Conservation (phyloP, 2,888 invertebrate genomes). For the Galeruca laticollis region DNA sequence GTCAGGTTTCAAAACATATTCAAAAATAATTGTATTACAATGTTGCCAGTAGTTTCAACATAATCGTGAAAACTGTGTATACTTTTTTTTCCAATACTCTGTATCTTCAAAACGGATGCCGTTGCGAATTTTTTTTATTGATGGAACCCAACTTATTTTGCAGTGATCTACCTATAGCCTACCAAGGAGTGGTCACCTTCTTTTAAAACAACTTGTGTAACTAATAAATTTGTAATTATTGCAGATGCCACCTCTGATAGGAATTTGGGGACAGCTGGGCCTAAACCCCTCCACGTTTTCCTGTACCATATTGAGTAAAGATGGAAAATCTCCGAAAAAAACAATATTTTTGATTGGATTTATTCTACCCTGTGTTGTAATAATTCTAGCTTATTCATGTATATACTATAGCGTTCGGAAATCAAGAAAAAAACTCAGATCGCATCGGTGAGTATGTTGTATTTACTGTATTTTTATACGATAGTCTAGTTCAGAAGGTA, state of each 20-base stretch:
- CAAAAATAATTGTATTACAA: too few relatives aligned
- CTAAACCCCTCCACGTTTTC: conserved; percentile 85
- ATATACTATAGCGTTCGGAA: conserved; percentile 84
- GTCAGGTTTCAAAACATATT: too few relatives aligned
- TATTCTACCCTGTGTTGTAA: conserved; percentile 85
- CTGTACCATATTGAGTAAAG: conserved; percentile 86
- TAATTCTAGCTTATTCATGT: conserved; percentile 86
- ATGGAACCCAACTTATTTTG: too few relatives aligned
- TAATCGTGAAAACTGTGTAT: too few relatives aligned
- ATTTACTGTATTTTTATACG: neutral
- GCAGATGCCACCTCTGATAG: conserved; percentile 82
- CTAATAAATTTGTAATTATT: conserved; percentile 50
- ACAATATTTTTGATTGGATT: conserved; percentile 86
- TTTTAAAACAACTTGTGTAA: too few relatives aligned
- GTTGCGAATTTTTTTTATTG: too few relatives aligned
- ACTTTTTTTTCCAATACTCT: too few relatives aligned
- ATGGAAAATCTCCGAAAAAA: conserved; percentile 86
- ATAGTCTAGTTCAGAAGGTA: too few relatives aligned
- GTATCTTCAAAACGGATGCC: too few relatives aligned
- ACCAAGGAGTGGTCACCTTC: too few relatives aligned
- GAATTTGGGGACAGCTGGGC: conserved; percentile 88
- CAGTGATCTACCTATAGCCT: too few relatives aligned
- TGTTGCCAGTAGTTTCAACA: too few relatives aligned
- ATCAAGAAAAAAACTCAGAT: conserved; percentile 79
- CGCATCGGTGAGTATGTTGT: conserved; percentile 72